Conservation (phyloP, 92 coral and sea anemone species). For the Galaxea fascicularis region DNA sequence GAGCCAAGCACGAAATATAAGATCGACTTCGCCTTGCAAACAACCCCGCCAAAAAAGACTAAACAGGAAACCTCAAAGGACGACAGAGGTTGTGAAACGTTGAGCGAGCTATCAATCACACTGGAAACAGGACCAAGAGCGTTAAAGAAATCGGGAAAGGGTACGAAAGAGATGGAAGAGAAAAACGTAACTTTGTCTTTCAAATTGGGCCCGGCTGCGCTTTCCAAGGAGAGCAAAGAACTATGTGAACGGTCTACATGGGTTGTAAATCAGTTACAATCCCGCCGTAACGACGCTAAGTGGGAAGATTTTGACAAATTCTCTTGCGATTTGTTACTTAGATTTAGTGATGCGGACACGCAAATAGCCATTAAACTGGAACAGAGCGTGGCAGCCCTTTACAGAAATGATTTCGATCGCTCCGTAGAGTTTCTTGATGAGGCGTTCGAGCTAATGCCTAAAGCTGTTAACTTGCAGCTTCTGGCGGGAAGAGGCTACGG, state of each 20-base stretch:
- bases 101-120: conserved; percentile 27
- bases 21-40: conserved; percentile 38
- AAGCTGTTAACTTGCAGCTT: conserved; percentile 27
- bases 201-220: conserved; percentile 25
- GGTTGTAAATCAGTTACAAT: conserved; percentile 66
- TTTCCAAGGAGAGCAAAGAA: conserved; percentile 10
- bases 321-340: conserved; percentile 25
- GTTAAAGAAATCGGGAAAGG: conserved; percentile 2
- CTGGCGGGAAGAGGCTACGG: conserved; percentile 46
- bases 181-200: neutral
- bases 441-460: conserved; percentile 24
- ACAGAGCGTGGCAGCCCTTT: conserved; percentile 64
- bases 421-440: conserved; percentile 47
- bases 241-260: conserved; percentile 29
- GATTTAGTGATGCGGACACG: conserved; percentile 47
- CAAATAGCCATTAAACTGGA: conserved; percentile 67
- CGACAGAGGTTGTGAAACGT: conserved; percentile 2
- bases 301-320: conserved; percentile 63
- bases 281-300: conserved; percentile 65
- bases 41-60: conserved; percentile 25
- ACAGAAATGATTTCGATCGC: conserved; percentile 49
- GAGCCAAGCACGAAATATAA: conserved; percentile 41
- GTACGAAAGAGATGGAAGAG: neutral
- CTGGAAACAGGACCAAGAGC: conserved; percentile 38
- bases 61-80: neutral